Percentiles rank a stretch among this genome's conserved stretches.
These are phyloP conservation scores for Oplegnathus fasciatus DNA, from an alignment of 2,113 vertebrate species.

Conservation along the genomic window DNA sequence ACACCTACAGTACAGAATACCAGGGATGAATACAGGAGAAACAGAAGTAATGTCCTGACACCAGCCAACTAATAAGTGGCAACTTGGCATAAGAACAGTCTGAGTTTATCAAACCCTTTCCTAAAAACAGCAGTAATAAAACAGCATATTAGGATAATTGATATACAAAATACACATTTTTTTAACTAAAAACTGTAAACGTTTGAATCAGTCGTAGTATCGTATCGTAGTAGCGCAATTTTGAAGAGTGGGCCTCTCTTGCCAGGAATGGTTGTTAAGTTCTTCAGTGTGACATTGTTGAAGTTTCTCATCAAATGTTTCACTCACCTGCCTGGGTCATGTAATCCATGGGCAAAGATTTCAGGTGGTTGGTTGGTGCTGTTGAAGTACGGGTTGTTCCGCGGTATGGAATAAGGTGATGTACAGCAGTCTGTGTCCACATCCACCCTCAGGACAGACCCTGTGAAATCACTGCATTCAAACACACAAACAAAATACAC, in stretches of 20 bases:
- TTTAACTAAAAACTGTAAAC: not conserved
- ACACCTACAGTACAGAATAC: slow-evolving; percentile 85
- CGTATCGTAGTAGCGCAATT: not conserved
- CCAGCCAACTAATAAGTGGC: not conserved
- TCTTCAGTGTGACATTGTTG: not conserved
- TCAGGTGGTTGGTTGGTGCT: slow-evolving; percentile 99
- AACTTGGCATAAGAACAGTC: not conserved
- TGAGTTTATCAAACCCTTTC: not conserved
- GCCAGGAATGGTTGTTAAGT: not conserved
- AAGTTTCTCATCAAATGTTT: slow-evolving; percentile 11
- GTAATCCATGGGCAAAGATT: slow-evolving; percentile 97
- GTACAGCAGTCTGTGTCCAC: slow-evolving; percentile 92
- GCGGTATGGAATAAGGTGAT: slow-evolving; percentile 92
- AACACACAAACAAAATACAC: slow-evolving; percentile 53
- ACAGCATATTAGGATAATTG: not conserved
- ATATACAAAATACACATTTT: not conserved
- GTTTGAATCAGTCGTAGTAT: not conserved
- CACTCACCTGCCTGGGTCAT: slow-evolving; percentile 97
- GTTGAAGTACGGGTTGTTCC: slow-evolving; percentile 97
- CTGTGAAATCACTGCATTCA: slow-evolving; percentile 95
- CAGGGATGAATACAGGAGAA: slow-evolving; percentile 25
- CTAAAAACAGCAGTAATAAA: not conserved
- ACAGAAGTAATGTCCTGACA: slow-evolving; percentile 28
- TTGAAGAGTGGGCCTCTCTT: not conserved
- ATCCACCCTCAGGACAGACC: slow-evolving; percentile 94